These are phyloP conservation scores for Steatocranus sp. DNA, from an alignment of 2,797 vertebrate genomes.

Conservation along the genomic window DNA sequence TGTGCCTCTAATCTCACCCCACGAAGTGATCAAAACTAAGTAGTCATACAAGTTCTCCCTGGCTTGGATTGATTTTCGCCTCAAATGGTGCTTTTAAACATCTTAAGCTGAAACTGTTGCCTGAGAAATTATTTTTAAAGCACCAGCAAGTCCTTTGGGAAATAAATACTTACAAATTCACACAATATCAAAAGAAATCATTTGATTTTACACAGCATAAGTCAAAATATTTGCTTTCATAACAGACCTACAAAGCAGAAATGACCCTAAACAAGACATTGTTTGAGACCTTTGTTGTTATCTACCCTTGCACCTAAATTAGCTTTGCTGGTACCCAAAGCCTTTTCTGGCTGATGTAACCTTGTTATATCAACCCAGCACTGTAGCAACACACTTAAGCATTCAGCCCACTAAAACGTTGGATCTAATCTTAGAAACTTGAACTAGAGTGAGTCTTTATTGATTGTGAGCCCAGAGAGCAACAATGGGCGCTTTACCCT, in stretches of 20 bases:
- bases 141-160: not conserved
- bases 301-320: conserved; percentile 37
- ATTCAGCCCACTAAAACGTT: conserved; percentile 48
- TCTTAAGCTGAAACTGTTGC: not conserved
- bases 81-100: not conserved
- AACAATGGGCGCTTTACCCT: conserved; percentile 44
- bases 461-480: conserved; percentile 62
- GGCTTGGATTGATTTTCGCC: not conserved
- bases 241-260: not conserved
- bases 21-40: not conserved
- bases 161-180: not conserved
- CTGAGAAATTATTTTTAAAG: not conserved
- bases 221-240: not conserved
- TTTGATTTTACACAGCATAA: conserved; percentile 10
- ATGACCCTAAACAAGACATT: conserved; percentile 17
- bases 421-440: conserved; percentile 63
- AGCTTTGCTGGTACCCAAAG: conserved; percentile 21
- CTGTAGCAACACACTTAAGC: conserved; percentile 33
- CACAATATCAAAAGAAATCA: not conserved
- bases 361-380: conserved; percentile 35
- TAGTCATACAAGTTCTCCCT: not conserved
- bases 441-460: conserved; percentile 61
- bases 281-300: conserved; percentile 22
- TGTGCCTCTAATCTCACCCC: not conserved
- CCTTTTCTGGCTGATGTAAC: conserved; percentile 30